Percentiles rank a stretch among this genome's conserved stretches.
phyloP scores from a whole-genome alignment of 2,888 invertebrate genomes.

The Ceriagrion tenellum region DNA sequence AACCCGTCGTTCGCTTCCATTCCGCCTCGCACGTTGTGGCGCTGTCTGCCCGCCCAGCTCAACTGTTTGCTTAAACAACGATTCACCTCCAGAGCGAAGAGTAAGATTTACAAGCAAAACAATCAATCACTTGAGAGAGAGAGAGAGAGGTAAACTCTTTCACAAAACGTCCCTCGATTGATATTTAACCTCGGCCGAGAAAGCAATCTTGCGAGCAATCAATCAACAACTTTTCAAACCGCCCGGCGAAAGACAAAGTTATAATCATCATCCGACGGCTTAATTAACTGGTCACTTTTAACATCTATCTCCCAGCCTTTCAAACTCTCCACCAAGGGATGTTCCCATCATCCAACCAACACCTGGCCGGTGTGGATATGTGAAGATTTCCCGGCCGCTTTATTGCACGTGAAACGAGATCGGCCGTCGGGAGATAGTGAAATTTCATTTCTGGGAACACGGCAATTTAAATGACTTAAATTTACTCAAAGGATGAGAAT shows the following conservation, averaged over 20 bases:
- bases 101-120: constrained; percentile 25
- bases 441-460: background rate
- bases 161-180: constrained; percentile 34
- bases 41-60: background rate
- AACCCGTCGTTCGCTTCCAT: background rate
- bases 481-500: background rate
- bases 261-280: constrained; percentile 34
- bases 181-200: constrained; percentile 46
- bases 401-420: background rate
- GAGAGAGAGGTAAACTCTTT: background rate
- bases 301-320: constrained; percentile 38
- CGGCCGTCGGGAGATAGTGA: background rate
- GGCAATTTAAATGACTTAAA: background rate
- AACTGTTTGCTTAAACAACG: background rate
- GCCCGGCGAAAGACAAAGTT: constrained; percentile 11
- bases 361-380: background rate
- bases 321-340: background rate
- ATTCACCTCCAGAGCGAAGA: constrained; percentile 3
- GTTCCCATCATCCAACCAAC: background rate
- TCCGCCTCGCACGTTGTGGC: background rate
- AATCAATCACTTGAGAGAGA: constrained; percentile 17
- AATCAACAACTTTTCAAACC: constrained; percentile 35
- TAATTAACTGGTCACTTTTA: constrained; percentile 1
- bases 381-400: background rate
- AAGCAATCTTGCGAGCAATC: constrained; percentile 5